phyloP scores from a whole-genome alignment of 2,888 invertebrate genomes.

The Leptopilina syphax region DNA sequence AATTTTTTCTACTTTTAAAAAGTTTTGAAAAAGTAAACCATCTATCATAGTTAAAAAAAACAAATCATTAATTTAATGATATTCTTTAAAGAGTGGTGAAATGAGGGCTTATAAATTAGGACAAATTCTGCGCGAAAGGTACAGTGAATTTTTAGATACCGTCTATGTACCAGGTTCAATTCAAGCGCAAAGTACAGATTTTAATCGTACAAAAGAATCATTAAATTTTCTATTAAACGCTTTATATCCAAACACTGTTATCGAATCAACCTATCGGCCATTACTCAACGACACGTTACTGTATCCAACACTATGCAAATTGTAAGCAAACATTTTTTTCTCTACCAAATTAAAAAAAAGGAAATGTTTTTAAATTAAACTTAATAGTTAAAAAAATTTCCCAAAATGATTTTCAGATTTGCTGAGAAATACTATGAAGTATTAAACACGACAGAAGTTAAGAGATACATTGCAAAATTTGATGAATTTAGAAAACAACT shows the following conservation, averaged over 20 bases:
- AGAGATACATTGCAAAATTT: not conserved
- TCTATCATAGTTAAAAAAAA: too few relatives aligned
- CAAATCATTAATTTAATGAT: too few relatives aligned
- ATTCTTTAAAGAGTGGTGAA: conserved; percentile 77
- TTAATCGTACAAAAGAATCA: conserved; percentile 86
- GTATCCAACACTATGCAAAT: not conserved
- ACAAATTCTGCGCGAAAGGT: conserved; percentile 77
- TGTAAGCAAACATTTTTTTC: too few relatives aligned
- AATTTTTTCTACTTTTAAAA: too few relatives aligned
- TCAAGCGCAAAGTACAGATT: conserved; percentile 81
- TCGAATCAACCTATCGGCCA: not conserved
- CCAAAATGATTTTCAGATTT: not conserved
- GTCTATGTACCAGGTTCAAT: conserved; percentile 74
- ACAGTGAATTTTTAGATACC: conserved; percentile 77
- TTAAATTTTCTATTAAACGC: conserved; percentile 83
- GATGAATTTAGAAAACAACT: not conserved
- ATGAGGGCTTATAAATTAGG: conserved; percentile 78
- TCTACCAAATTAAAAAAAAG: too few relatives aligned
- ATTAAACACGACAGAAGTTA: not conserved
- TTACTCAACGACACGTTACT: not conserved
- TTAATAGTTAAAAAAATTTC: too few relatives aligned
- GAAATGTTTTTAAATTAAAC: too few relatives aligned
- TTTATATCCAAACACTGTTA: conserved; percentile 81
- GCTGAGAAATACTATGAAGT: not conserved
- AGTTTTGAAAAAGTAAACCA: too few relatives aligned